Evolutionary conservation across 2,888 invertebrate species (phyloP), one percentile per base, ranked within the genome.

Genomic region (Gymnoscelis rufifasciata): DNA sequence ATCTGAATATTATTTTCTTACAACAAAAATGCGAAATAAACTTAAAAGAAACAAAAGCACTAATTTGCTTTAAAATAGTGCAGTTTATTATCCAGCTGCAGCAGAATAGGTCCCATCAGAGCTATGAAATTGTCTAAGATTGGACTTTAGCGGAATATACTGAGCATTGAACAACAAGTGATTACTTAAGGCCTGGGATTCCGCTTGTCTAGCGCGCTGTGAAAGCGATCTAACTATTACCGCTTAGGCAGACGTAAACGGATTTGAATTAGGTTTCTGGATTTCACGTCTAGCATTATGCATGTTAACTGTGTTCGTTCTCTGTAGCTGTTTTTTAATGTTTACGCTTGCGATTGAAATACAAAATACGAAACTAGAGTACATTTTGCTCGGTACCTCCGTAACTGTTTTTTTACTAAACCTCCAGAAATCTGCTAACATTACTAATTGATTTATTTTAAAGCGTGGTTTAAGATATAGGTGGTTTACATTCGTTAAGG

Each of bases 121-220:
- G 48, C 51, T 47, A 53, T 53, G 56, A 55, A 52, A 53, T 56
- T 49, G 53, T 53, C 54, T 54, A 52, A 54, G 54, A 59, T 56
- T 50, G 54, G 47, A 51, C 52, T 52, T 48, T 44, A 51, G 38
- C 43, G 48, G 56, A 54, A 53, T 55, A 55, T 59, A 53, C 51
- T 30, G 30, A 36, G 52, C 19, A 19, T 19, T 19, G 47, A 50
- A 59, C 52, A 58, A 54, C 56, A 54, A 59, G 56, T 59, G 54
- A 59, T 59, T 56, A 56, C 56, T 51, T 52, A 44, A 56, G 51
- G 56, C 58, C 47, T 29, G 41, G 45, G 52, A 52, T 55, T 49
- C 39, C 51, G 15, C 36, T 49, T 48, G 52, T 56, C 54, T 54
- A 52, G 54, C 52, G 38, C 47, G 27, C 33, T 48, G 51, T 41